Evolutionary conservation across 2,113 vertebrate species (phyloP), one percentile per base, ranked within the genome.

Genomic region (Aleadryas rufinucha): DNA sequence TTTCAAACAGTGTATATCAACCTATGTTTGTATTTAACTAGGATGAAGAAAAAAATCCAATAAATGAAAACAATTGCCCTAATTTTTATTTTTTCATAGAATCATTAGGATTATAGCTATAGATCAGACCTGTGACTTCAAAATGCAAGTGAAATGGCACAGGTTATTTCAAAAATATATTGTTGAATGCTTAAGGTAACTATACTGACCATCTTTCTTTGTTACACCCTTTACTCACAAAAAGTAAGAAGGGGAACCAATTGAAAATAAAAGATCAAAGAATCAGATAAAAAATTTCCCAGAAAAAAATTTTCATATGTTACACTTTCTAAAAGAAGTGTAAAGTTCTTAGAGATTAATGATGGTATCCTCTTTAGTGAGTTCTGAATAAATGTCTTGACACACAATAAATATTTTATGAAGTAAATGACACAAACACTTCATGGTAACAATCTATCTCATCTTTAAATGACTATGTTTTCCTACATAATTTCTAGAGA

Each of bases 181-280:
- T 92, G 39, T 7, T 71, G 56, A 49, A 74, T 90, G 30, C 49
- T 87, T 66, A 74, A 89, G 16, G 66, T 33, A 71, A 54, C 10
- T 27, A 52, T 19, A 71, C 4, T 45, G 49, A 44, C 12, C 5
- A 20, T 49, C 17, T 78, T 70, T 57, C 20, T 77, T 92, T 72
- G 50, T 27, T 56, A 60, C 4, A 23, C 12, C 28, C 12, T 75
- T 91, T 39, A 94, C 15, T 69, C 28, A 79, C 6, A 88, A 47
- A 76, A 77, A 49, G 5, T 65, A 79, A 84, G 92, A 92, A 70
- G 8, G 39, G 11, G 23, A 77, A n/a, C 2, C 26, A 85, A 84
- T 17, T 59, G 72, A 97, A 93, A 94, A 53, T 23, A 78, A 66
- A 97, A 92, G 16, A 54, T 71, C 33, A 71, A 92, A 95, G 9